Percentiles rank a stretch among this genome's conserved stretches.
Evolutionary conservation across 2,888 invertebrate species (phyloP).

Genomic region (Dolichomitus sp.): DNA sequence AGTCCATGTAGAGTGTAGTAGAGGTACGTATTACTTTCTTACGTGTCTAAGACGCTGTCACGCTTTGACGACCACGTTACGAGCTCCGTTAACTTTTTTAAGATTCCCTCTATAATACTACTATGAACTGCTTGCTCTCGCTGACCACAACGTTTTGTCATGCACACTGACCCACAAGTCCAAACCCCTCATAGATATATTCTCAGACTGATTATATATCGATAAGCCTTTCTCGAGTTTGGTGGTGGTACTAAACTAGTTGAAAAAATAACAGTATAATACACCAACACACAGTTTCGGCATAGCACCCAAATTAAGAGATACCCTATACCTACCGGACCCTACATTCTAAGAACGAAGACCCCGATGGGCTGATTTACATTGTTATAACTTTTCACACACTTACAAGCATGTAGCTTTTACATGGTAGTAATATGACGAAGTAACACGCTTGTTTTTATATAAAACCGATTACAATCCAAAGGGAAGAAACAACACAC

Average conservation of each 20-base stretch:
- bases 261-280: slow-evolving; percentile 44
- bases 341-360: too few species aligned
- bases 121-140: slow-evolving; percentile 31
- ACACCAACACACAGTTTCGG: neutral
- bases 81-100: slow-evolving; percentile 81
- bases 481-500: too few species aligned
- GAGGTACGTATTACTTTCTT: slow-evolving; percentile 56
- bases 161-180: slow-evolving; percentile 50
- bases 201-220: neutral
- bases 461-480: too few species aligned
- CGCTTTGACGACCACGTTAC: slow-evolving; percentile 82
- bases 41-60: slow-evolving; percentile 74
- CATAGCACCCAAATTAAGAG: too few species aligned
- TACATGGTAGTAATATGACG: too few species aligned
- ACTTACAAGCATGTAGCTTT: too few species aligned
- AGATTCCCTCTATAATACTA: slow-evolving; percentile 39
- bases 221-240: slow-evolving; percentile 10
- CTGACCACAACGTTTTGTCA: slow-evolving; percentile 69
- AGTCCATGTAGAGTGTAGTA: neutral
- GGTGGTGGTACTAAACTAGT: slow-evolving; percentile 3
- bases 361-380: too few species aligned
- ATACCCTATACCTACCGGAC: too few species aligned
- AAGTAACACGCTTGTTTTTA: too few species aligned
- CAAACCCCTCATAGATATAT: neutral
- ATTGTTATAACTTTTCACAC: too few species aligned